Evolutionary conservation across 2,888 invertebrate species (phyloP).

Genomic region (Mimas tiliae): DNA sequence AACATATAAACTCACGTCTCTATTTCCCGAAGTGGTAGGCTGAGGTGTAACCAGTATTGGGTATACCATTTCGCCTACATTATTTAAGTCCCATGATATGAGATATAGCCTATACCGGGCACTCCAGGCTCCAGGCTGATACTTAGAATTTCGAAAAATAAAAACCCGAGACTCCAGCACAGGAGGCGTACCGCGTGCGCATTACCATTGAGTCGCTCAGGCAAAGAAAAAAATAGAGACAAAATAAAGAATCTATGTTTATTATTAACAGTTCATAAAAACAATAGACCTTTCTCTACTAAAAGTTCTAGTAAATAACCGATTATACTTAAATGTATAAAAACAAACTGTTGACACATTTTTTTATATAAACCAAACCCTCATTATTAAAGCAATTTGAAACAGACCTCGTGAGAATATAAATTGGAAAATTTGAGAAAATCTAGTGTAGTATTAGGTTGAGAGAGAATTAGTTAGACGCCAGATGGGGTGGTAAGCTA

Average conservation of each 20-base stretch:
- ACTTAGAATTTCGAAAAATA: no score
- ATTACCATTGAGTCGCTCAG: no score
- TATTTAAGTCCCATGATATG: no score
- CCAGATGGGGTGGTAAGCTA: conserved; percentile 31
- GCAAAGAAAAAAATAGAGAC: neutral
- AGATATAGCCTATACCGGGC: no score
- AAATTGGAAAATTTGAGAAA: conserved; percentile 65
- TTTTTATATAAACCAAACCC: conserved; percentile 53
- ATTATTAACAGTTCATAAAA: neutral
- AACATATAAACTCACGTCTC: no score
- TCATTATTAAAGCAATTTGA: conserved; percentile 75
- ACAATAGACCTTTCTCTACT: neutral
- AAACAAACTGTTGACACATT: neutral
- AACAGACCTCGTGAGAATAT: conserved; percentile 62
- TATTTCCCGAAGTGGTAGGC: no score
- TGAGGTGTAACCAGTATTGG: no score
- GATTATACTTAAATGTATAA: neutral
- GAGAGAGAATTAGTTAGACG: conserved; percentile 18
- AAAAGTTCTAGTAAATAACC: neutral
- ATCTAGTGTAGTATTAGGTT: conserved; percentile 71
- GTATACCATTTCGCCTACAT: no score
- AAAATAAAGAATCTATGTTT: neutral
- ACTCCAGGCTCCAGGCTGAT: no score
- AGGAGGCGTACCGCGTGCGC: no score
- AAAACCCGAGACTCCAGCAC: no score